Evolutionary conservation across 2,113 vertebrate species (phyloP), one percentile per base, ranked within the genome.

Genomic region (Phylloscopus trochiloides): DNA sequence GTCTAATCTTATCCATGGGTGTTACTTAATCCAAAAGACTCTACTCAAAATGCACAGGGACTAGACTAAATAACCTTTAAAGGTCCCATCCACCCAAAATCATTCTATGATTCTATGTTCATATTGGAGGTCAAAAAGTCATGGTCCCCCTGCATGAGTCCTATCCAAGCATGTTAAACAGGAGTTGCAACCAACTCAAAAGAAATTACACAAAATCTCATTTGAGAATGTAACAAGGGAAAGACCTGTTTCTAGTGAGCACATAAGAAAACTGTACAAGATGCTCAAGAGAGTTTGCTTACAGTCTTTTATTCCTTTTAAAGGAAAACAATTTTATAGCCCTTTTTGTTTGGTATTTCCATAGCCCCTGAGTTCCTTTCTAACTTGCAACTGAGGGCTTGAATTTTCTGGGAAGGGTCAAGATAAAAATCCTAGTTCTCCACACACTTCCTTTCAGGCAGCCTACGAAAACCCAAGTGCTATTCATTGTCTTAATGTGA

Each of bases 341-440:
- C 18, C 29, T 78, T 94, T 88, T 91, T 86, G 24, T 90, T 65
- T 58, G 74, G 54, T 54, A 94, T 85, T 96, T 94, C 74, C 63
- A 36, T 57, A 88, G 62, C 47, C 63, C 17, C 32, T 66, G 51
- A 63, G 26, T 38, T 94, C 8, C 70, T 82, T 85, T 93, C 74
- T 90, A 67, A 70, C 90, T 94, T 88, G 38, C 40, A 94, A n/a
- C 34, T 14, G 25, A 77, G 51, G 40, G 77, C 15, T 59, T 70
- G 72, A 86, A 67, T 93, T 86, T 83, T 54, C 59, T 94, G 78
- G 71, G 67, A 90, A 92, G 51, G 22, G 75, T 93, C 85, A 93
- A 94, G 84, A 74, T 40, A 92, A 34, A 85, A 94, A 88, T 88
- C 72, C 51, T 86, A 55, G 52, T 86, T 90, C 51, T 90, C 32